Evolutionary conservation across 2,888 invertebrate genomes (phyloP).

Genomic region (Pyrrhia umbra): DNA sequence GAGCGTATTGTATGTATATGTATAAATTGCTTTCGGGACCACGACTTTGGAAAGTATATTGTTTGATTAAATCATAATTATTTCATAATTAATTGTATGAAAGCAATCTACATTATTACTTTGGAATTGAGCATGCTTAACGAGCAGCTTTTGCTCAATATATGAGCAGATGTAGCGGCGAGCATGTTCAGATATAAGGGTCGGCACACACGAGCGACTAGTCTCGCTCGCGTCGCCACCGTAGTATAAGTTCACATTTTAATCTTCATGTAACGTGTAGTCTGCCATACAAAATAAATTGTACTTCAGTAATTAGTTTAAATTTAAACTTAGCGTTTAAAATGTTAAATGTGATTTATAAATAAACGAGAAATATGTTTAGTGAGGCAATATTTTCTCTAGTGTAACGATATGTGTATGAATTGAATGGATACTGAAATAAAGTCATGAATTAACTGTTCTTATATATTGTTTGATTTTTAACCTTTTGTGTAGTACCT

Average conservation of each 20-base stretch:
- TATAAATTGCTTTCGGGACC: conserved; percentile 78
- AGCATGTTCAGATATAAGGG: conserved; percentile 39
- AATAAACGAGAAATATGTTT: conserved; percentile 74
- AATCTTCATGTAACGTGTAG: conserved; percentile 73
- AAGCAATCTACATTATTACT: conserved; percentile 44
- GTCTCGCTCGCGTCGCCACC: conserved; percentile 1
- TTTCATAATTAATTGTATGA: conserved; percentile 36
- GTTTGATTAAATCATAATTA: conserved; percentile 45
- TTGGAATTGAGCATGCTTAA: conserved; percentile 29
- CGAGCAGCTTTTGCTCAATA: conserved; percentile 23
- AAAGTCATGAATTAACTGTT: conserved; percentile 86
- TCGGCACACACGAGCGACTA: conserved; percentile 17
- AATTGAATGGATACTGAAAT: conserved; percentile 83
- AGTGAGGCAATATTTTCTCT: conserved; percentile 83
- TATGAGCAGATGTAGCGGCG: conserved; percentile 17
- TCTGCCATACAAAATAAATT: conserved; percentile 75
- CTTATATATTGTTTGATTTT: conserved; percentile 69
- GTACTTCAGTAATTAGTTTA: conserved; percentile 74
- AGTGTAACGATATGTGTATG: conserved; percentile 80
- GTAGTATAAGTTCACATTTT: conserved; percentile 44
- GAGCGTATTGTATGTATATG: conserved; percentile 48
- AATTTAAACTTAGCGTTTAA: conserved; percentile 74
- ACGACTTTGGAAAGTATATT: conserved; percentile 69
- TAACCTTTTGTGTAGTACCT: not conserved
- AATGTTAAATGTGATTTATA: conserved; percentile 86